Evolutionary conservation across 2,797 vertebrate genomes (phyloP).

Genomic region (Brotogeris chrysoptera): DNA sequence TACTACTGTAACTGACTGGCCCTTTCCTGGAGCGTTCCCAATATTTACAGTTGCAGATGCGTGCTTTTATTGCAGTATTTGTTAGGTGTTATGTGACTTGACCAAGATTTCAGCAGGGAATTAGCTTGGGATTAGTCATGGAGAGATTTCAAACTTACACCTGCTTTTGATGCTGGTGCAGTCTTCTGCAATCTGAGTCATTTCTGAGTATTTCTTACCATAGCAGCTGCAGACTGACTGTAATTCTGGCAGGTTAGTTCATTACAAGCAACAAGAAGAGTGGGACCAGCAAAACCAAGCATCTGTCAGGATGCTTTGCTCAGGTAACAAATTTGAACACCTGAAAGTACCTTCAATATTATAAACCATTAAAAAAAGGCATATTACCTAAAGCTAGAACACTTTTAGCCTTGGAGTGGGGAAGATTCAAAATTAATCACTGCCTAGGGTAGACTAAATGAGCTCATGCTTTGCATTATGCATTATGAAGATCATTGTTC

Average conservation of each 20-base stretch:
- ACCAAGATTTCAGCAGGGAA: background rate
- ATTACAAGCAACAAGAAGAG: background rate
- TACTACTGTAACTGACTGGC: background rate
- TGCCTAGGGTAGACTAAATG: background rate
- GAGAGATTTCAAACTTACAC: background rate
- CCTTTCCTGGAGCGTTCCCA: background rate
- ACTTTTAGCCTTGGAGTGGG: background rate
- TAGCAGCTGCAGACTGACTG: background rate
- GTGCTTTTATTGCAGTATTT: background rate
- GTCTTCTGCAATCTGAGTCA: background rate
- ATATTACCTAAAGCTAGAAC: background rate
- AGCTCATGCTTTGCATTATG: background rate
- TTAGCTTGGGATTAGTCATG: background rate
- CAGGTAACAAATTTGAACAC: background rate
- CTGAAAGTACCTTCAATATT: background rate
- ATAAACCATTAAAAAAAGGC: background rate
- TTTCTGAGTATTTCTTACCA: background rate
- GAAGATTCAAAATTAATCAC: background rate
- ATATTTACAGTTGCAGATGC: background rate
- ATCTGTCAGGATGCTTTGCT: background rate
- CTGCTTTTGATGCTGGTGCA: no score
- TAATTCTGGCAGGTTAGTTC: background rate
- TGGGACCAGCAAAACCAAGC: background rate
- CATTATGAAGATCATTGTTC: background rate
- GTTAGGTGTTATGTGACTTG: background rate